Evolutionary conservation across 2,888 invertebrate species (phyloP).

Genomic region (Bedellia somnulentella): DNA sequence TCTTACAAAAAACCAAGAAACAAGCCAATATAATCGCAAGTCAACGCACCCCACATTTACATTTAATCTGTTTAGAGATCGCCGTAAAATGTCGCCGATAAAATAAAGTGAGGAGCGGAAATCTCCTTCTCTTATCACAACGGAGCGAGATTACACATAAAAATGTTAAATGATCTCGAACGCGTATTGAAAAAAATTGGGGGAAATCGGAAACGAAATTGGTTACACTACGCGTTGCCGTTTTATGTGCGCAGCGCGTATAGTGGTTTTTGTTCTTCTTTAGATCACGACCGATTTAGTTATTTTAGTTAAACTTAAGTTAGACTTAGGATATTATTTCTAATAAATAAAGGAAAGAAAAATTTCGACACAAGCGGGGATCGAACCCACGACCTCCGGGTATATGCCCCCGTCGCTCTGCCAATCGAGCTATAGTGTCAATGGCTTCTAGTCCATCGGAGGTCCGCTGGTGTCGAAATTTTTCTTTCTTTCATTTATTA

Average conservation of each 20-base stretch:
- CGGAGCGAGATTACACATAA: constrained; percentile 60
- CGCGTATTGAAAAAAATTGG: constrained; percentile 55
- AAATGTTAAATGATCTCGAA: constrained; percentile 59
- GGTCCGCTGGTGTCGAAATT: too few species aligned
- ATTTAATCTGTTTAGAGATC: constrained; percentile 54
- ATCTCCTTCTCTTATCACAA: constrained; percentile 46
- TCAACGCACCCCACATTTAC: constrained; percentile 31
- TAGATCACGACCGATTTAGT: too few species aligned
- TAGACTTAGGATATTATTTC: too few species aligned
- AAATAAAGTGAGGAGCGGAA: constrained; percentile 51
- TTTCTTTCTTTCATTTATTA: too few species aligned
- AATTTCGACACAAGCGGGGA: too few species aligned
- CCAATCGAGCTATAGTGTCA: too few species aligned
- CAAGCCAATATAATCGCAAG: constrained; percentile 40
- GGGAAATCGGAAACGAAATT: constrained; percentile 41
- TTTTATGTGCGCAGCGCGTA: constrained; percentile 17
- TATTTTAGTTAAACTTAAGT: too few species aligned
- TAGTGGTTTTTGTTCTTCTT: too few species aligned
- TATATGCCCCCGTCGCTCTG: too few species aligned
- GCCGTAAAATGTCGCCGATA: constrained; percentile 49
- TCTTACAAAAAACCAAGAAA: constrained; percentile 27
- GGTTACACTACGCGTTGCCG: constrained; percentile 14
- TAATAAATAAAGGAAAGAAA: too few species aligned
- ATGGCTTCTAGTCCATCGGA: too few species aligned
- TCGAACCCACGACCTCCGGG: too few species aligned